Evolutionary conservation across 2,888 invertebrate species (phyloP).

Genomic region (Pyrgus malvae): DNA sequence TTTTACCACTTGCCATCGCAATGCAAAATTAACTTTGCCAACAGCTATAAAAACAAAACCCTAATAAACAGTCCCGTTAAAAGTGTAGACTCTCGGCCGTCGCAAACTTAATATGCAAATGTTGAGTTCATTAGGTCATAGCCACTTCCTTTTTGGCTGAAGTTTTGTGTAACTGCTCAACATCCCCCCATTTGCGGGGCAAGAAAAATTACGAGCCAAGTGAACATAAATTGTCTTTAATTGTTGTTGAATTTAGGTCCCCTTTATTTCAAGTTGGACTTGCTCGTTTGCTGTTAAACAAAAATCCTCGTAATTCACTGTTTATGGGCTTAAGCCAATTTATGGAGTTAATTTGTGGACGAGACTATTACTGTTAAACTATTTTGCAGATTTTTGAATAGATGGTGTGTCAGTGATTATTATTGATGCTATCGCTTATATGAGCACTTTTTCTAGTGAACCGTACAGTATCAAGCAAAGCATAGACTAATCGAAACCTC

Average conservation of each 20-base stretch:
- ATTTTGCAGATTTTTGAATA: too few relatives aligned
- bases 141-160: constrained; percentile 21
- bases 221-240: constrained; percentile 27
- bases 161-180: constrained; percentile 20
- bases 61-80: neutral
- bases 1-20: too few relatives aligned
- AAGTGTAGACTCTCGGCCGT: neutral
- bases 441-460: too few relatives aligned
- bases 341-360: neutral
- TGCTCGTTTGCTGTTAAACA: constrained; percentile 15
- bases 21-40: too few relatives aligned
- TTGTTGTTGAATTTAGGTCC: constrained; percentile 26
- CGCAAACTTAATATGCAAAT: constrained; percentile 18
- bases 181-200: constrained; percentile 14
- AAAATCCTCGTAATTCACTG: constrained; percentile 6
- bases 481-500: too few relatives aligned
- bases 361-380: neutral
- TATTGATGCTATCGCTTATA: too few relatives aligned
- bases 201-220: constrained; percentile 28
- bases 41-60: neutral
- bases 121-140: constrained; percentile 25
- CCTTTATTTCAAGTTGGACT: constrained; percentile 17
- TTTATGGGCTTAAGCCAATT: neutral
- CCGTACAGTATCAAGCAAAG: too few relatives aligned
- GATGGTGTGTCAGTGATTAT: too few relatives aligned